These are phyloP conservation scores for Calliopsis andreniformis DNA, from an alignment of 1,140 invertebrate genomes.

Conservation along the genomic window DNA sequence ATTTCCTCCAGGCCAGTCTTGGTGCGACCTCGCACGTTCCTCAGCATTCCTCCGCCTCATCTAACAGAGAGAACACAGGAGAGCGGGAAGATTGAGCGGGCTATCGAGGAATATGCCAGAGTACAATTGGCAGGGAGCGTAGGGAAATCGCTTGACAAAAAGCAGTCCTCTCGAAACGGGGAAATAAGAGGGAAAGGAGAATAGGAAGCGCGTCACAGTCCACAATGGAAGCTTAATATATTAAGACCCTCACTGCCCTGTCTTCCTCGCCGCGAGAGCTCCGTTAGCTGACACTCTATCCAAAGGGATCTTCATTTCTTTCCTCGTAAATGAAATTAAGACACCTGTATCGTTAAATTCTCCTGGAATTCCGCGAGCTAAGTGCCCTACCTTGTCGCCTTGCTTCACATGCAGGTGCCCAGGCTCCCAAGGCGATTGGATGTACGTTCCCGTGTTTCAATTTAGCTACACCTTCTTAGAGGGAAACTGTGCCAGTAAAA, in stretches of 20 bases:
- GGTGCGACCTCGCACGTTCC: too few relatives aligned
- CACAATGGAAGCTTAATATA: neutral
- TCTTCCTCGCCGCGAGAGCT: neutral
- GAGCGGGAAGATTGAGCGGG: too few relatives aligned
- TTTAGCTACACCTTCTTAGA: neutral
- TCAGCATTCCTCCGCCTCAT: too few relatives aligned
- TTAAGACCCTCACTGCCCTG: neutral
- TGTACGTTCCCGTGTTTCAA: neutral
- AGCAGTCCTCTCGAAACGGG: neutral
- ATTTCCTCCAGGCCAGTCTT: too few relatives aligned
- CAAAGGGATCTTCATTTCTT: neutral
- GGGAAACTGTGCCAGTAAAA: neutral
- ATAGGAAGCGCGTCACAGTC: neutral
- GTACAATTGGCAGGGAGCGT: constrained; percentile 19
- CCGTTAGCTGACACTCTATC: neutral
- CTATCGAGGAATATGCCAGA: neutral
- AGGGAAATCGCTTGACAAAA: neutral
- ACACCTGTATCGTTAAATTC: neutral
- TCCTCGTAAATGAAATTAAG: constrained; percentile 17
- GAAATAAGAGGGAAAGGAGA: constrained; percentile 15
- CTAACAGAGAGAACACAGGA: too few relatives aligned
- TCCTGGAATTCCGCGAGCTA: neutral
- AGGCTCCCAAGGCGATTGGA: too few relatives aligned
- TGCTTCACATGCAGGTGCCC: neutral
- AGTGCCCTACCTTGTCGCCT: neutral